A percentile compares a stretch with the other conserved stretches of the same genome.
phyloP scores from a whole-genome alignment of 2,113 vertebrate genomes.

The Arizona elegans region DNA sequence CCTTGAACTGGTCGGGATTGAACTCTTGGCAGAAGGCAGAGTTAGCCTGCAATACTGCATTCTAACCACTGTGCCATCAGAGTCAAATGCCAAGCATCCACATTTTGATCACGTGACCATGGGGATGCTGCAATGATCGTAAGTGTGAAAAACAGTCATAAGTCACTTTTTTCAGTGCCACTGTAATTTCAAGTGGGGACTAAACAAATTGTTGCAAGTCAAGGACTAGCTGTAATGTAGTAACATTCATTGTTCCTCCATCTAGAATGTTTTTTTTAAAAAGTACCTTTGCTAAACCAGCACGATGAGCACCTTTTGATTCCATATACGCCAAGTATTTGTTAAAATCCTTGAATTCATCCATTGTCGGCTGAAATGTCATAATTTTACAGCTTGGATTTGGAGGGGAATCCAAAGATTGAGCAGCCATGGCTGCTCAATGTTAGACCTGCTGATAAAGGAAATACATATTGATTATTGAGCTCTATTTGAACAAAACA shows the following conservation, averaged over 20 bases:
- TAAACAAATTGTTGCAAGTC: neutral
- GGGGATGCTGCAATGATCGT: neutral
- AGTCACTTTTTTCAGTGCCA: neutral
- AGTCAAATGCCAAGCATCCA: neutral
- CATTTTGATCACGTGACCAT: neutral
- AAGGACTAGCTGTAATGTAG: neutral
- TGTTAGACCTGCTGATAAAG: conserved; percentile 36
- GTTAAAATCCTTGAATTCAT: conserved; percentile 92
- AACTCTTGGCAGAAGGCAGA: neutral
- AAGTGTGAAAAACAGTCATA: neutral
- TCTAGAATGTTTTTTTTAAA: neutral
- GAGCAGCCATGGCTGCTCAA: conserved; percentile 78
- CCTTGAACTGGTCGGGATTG: neutral
- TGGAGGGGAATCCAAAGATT: conserved; percentile 72
- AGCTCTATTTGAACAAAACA: neutral
- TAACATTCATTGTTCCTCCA: conserved; percentile 9
- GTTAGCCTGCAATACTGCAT: neutral
- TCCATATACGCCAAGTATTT: conserved; percentile 92
- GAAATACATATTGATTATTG: neutral
- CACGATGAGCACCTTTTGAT: conserved; percentile 91
- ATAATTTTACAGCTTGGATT: conserved; percentile 96
- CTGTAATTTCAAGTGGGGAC: neutral
- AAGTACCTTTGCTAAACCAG: conserved; percentile 92
- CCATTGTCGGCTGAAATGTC: conserved; percentile 92
- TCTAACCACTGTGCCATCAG: neutral